Base-by-base conservation (phyloP, 2,113 vertebrate genomes). In the Mesocricetus auratus region DNA sequence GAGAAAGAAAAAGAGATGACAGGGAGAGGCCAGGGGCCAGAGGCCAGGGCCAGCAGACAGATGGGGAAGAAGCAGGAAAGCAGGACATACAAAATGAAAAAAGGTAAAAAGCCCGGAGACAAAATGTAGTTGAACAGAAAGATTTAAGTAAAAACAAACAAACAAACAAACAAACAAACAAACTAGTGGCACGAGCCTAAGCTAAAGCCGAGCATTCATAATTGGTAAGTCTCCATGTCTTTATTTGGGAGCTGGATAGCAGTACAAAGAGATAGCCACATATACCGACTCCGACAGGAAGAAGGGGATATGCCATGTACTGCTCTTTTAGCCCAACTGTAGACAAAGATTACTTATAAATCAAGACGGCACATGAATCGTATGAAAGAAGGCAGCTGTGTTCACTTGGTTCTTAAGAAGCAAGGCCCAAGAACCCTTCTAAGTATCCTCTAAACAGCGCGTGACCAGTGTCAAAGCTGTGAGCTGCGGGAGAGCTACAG, bases 261-360 rank as follows among this genome's bases (percentile, higher is more conserved):
- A 17, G 69, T 36, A 36, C 17, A 71, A 71, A n/a, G 36, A 71
- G n/a, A 71, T 21, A 8, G 69, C 36, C 69, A 71, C 19, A 15
- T 69, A 69, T 15, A 69, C 33, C 36, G 33, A 91, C 0, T 81
- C 7, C 17, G 71, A 53, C 8, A 58, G 62, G 58, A 68, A 77
- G 45, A n/a, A 66, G 4, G 24, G 17, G 26, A 42, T 81, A 82
- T 17, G 56, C 29, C 17, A 73, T 12, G 1, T 10, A n/a, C 21
- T 45, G 22, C 58, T 50, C 58, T 78, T 75, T 58, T 16, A 4
- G 50, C 17, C 22, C 9, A 53, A 79, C 13, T 19, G 6, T 29
- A 86, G 53, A 79, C 39, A 82, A 78, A 88, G 29, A 68, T 92
- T 50, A 88, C 36, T 95, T 83, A 88, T 15, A 58, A 96, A 89